phyloP scores from a whole-genome alignment of 2,888 invertebrate species.

The Ophonus ardosiacus region DNA sequence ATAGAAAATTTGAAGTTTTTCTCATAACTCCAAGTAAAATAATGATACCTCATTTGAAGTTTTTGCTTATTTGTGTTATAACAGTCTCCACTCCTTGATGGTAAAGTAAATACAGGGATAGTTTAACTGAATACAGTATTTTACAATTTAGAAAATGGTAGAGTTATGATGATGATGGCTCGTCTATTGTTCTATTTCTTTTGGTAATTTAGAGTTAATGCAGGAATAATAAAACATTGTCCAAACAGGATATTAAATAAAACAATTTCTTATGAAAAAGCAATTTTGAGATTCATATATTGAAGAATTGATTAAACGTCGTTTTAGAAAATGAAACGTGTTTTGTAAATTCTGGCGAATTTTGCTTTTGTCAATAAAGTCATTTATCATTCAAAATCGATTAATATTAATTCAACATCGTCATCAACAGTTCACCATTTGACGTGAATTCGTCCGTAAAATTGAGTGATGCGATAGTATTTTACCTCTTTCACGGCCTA shows the following conservation, averaged over 20 bases:
- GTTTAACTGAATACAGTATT: slow-evolving; percentile 17
- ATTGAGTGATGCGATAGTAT: slow-evolving; percentile 48
- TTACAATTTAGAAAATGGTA: slow-evolving; percentile 18
- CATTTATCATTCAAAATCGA: slow-evolving; percentile 57
- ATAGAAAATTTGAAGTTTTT: slow-evolving; percentile 29
- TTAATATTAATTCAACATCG: slow-evolving; percentile 63
- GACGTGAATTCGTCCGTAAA: slow-evolving; percentile 57
- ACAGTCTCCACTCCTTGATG: slow-evolving; percentile 2
- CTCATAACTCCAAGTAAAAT: slow-evolving; percentile 24
- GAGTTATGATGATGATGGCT: slow-evolving; percentile 19
- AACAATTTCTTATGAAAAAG: slow-evolving; percentile 29
- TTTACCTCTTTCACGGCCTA: slow-evolving; percentile 47
- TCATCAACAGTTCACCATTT: slow-evolving; percentile 58
- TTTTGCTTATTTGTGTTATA: slow-evolving; percentile 32
- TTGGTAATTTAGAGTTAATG: slow-evolving; percentile 6
- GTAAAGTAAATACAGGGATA: slow-evolving; percentile 28
- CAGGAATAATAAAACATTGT: not conserved
- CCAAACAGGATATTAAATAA: slow-evolving; percentile 19
- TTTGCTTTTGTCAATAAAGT: slow-evolving; percentile 55
- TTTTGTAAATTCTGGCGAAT: slow-evolving; percentile 47
- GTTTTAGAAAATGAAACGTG: slow-evolving; percentile 46
- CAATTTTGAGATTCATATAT: slow-evolving; percentile 14
- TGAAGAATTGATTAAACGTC: slow-evolving; percentile 42
- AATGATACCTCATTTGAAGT: slow-evolving; percentile 37
- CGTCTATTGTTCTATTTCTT: not conserved